Base-by-base conservation (phyloP, 1,140 invertebrate genomes). In the Cyclargus thomasi region DNA sequence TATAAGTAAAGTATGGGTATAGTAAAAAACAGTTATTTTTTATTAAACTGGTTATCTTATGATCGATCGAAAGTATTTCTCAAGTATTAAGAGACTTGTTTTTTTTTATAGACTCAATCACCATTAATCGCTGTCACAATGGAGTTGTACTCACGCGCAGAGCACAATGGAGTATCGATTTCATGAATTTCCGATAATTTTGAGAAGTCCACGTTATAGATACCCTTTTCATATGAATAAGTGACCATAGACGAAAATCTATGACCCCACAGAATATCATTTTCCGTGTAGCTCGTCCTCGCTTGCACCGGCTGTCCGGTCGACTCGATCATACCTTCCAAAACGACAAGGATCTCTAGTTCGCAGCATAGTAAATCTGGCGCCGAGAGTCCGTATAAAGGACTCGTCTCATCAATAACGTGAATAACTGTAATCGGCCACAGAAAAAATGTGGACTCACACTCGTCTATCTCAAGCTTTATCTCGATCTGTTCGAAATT, bases 371-470 rank as follows among this genome's bases (percentile, higher is more conserved):
- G 86, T 72, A 98, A 92, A 80, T 97, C 96, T 62, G 95, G 94
- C 0, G 96, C 95, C 1, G 95, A 95, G 72, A 97, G 91, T 68
- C 93, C 90, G 80, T 95, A 98, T 39, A 98, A 94, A 1, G 97
- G 97, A 62, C 94, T 94, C 0, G 83, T 79, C 36, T 91, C 83
- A 79, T 97, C 93, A 63, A 97, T 95, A 20, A 91, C 91, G 79
- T 96, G 95, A 1, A 95, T 92, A n/a, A 96, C 93, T 0, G 93
- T 94, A 79, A 95, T 93, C 0, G 97, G 97, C 97, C 97, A 98
- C 39, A 98, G 94, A 77, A 98, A 95, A 81, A 98, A 97, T 0
- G 97, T 88, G 22, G 83, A 78, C 69, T 94, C 93, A 69, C 95
- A 94, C 62, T 94, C 94, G 77, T 97, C 95, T 17, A 95, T 95